A percentile compares a stretch with the other conserved stretches of the same genome.
Conservation (phyloP, 2,113 vertebrate genomes). For the Hystrix brachyura region DNA sequence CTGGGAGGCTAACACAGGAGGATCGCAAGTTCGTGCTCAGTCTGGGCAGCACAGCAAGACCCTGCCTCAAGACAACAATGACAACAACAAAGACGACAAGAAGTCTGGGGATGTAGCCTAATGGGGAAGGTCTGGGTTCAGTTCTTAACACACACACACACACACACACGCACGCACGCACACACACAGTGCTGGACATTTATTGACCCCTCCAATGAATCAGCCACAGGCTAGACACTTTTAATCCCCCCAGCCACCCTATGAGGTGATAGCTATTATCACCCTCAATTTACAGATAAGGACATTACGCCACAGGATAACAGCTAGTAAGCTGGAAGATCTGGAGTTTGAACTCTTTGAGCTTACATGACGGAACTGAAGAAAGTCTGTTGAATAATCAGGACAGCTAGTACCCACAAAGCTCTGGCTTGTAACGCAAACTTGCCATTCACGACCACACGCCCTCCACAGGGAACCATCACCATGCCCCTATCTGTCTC, state of each 20-base stretch:
- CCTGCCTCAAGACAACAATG: not conserved
- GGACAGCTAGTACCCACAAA: not conserved
- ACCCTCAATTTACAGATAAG: not conserved
- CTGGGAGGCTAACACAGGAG: not conserved
- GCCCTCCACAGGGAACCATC: not conserved
- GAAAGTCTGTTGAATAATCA: not conserved
- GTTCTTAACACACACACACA: not conserved
- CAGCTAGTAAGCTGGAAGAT: not conserved
- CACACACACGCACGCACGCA: not conserved
- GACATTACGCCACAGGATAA: not conserved
- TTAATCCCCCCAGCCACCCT: not conserved
- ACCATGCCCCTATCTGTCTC: rapidly evolving
- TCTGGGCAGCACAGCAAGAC: not conserved
- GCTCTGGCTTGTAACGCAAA: not conserved
- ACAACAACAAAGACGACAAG: not conserved
- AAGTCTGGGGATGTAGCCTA: not conserved
- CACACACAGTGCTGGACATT: not conserved
- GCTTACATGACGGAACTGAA: not conserved
- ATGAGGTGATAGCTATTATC: not conserved
- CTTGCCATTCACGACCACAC: too few species aligned
- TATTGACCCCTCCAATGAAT: not conserved
- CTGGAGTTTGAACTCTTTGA: not conserved
- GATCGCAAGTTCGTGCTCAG: not conserved
- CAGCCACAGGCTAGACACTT: not conserved
- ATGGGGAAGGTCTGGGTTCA: not conserved